These are phyloP conservation scores for Melanotus villosus DNA, from an alignment of 2,888 invertebrate species.

Conservation along the genomic window DNA sequence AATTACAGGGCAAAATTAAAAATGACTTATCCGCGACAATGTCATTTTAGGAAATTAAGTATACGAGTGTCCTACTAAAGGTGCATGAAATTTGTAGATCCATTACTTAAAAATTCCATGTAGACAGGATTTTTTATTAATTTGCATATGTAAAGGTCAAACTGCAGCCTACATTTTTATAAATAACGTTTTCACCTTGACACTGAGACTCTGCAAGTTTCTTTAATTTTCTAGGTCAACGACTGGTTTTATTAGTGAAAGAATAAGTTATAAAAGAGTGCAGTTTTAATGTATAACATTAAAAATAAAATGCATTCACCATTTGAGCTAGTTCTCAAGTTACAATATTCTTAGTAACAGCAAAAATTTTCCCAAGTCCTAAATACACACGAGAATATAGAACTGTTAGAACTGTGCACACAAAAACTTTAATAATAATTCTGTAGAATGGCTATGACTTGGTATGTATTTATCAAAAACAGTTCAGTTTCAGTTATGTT, in stretches of 20 bases:
- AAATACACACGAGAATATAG: background rate
- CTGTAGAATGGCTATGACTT: background rate
- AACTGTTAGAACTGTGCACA: conserved; percentile 15
- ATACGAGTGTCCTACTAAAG: too few species aligned
- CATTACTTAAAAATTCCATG: background rate
- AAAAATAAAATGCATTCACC: background rate
- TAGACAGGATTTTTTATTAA: background rate
- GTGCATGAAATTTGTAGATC: too few species aligned
- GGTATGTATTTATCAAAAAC: conserved; percentile 36
- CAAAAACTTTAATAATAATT: conserved; percentile 37
- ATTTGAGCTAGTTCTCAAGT: background rate
- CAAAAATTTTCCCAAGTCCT: background rate
- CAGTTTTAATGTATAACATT: background rate
- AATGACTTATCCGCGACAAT: too few species aligned
- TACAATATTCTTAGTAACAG: background rate
- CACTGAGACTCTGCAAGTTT: background rate
- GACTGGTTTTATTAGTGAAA: background rate
- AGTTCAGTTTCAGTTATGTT: conserved; percentile 37
- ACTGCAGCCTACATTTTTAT: conserved; percentile 1
- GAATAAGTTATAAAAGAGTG: background rate
- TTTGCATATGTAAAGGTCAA: conserved; percentile 3
- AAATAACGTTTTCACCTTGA: conserved; percentile 1
- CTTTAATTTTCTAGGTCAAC: conserved; percentile 3
- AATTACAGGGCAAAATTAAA: too few species aligned
- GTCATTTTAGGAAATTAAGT: too few species aligned